These are phyloP conservation scores for Terebella lapidaria DNA, from an alignment of 2,888 invertebrate species.

Conservation along the genomic window DNA sequence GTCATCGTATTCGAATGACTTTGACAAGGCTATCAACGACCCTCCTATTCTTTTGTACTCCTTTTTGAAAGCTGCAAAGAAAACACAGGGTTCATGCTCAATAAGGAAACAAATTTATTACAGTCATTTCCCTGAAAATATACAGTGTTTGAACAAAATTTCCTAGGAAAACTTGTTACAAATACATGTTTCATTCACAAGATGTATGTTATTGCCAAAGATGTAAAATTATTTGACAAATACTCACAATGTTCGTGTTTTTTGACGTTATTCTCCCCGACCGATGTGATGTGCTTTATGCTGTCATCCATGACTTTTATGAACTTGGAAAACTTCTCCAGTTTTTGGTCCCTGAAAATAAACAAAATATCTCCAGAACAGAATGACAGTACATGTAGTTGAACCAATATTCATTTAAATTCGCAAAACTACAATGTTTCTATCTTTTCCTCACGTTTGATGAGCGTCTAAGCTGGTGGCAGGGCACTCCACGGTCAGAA, in stretches of 20 bases:
- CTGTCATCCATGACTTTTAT: constrained; percentile 81
- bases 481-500: constrained; percentile 69
- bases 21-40: constrained; percentile 77
- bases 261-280: constrained; percentile 79
- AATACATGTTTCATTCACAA: too few species aligned
- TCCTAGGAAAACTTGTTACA: too few species aligned
- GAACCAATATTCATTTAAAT: too few species aligned
- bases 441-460: not conserved
- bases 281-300: constrained; percentile 75
- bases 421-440: too few species aligned
- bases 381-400: too few species aligned
- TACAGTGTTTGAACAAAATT: too few species aligned
- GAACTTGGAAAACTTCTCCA: constrained; percentile 78
- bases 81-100: too few species aligned
- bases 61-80: constrained; percentile 66
- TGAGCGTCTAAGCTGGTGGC: constrained; percentile 10
- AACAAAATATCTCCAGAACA: not conserved
- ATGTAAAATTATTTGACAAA: too few species aligned
- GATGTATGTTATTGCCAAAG: too few species aligned
- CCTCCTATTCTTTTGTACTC: constrained; percentile 88
- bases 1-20: constrained; percentile 76
- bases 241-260: constrained; percentile 60
- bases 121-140: too few species aligned
- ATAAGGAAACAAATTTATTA: too few species aligned
- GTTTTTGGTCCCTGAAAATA: constrained; percentile 66